Evolutionary conservation across 1,140 invertebrate species (phyloP).

Genomic region (Drosophila arawakana): DNA sequence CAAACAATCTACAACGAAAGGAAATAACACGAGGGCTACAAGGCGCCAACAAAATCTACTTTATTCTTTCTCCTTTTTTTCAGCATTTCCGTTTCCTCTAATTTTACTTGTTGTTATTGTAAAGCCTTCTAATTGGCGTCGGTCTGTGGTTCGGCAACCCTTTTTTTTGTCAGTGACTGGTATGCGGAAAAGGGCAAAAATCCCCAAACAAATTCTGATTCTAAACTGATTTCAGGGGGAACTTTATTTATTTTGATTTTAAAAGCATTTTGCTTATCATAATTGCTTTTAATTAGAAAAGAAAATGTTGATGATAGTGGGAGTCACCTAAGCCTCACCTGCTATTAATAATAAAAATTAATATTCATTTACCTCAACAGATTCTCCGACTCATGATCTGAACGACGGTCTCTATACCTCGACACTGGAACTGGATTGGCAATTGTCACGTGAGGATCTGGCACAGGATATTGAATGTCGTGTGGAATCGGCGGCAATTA

Average conservation of each 20-base stretch:
- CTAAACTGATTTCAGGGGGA: constrained; percentile 28
- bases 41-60: constrained; percentile 42
- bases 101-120: constrained; percentile 6
- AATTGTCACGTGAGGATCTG: constrained; percentile 91
- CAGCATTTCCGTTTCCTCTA: constrained; percentile 13
- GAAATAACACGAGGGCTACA: constrained; percentile 6
- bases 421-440: constrained; percentile 88
- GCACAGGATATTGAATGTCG: constrained; percentile 91
- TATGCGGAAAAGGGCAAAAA: not conserved
- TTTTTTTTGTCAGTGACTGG: constrained; percentile 9
- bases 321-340: not conserved
- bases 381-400: constrained; percentile 80
- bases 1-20: constrained; percentile 28
- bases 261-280: constrained; percentile 47
- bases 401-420: constrained; percentile 87
- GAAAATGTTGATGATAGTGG: constrained; percentile 8
- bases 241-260: constrained; percentile 46
- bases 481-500: constrained; percentile 90
- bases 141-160: constrained; percentile 40
- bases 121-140: constrained; percentile 43
- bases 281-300: constrained; percentile 51
- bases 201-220: constrained; percentile 8
- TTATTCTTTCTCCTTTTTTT: constrained; percentile 18
- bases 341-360: constrained; percentile 9
- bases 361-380: constrained; percentile 36